Percentiles rank a stretch among this genome's conserved stretches.
phyloP scores from a whole-genome alignment of 2,797 vertebrate species.

The Enteromius afrohamiltoni region DNA sequence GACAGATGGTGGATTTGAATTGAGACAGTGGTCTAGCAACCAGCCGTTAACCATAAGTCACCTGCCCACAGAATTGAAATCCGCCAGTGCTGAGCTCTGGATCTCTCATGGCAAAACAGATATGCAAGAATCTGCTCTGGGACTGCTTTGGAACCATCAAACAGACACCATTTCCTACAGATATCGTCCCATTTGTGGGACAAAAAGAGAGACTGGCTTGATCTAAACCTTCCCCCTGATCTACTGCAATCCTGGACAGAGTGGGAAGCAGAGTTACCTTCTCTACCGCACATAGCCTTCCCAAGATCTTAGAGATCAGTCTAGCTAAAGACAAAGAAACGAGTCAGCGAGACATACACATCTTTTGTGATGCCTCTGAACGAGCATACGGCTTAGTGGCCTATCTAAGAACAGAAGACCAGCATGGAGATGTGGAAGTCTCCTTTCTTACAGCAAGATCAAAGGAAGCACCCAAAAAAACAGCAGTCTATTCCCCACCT shows the following conservation, averaged over 20 bases:
- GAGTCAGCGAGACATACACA: not conserved
- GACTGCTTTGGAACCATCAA: not conserved
- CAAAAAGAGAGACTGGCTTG: not conserved
- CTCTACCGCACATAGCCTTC: not conserved
- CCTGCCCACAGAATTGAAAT: conserved; percentile 8
- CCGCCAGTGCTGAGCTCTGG: conserved; percentile 11
- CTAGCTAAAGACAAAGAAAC: not conserved
- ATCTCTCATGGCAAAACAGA: not conserved
- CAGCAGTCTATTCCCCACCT: not conserved
- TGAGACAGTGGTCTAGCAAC: conserved; percentile 17
- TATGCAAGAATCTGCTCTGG: not conserved
- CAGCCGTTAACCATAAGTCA: not conserved
- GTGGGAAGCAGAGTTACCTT: not conserved
- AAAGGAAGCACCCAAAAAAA: not conserved
- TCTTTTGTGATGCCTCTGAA: conserved; percentile 12
- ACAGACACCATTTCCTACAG: not conserved
- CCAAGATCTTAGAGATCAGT: not conserved
- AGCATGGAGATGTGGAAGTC: not conserved
- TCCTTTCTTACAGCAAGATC: not conserved
- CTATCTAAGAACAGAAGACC: not conserved
- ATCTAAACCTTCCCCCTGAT: not conserved
- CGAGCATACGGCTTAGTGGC: not conserved
- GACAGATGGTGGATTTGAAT: not conserved
- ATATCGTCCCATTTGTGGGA: not conserved
- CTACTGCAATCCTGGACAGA: not conserved